Percentiles rank a stretch among this genome's conserved stretches.
phyloP scores from a whole-genome alignment of 37 sponge, comb jelly and placozoan genomes.

The Aphrocallistes beatrix region DNA sequence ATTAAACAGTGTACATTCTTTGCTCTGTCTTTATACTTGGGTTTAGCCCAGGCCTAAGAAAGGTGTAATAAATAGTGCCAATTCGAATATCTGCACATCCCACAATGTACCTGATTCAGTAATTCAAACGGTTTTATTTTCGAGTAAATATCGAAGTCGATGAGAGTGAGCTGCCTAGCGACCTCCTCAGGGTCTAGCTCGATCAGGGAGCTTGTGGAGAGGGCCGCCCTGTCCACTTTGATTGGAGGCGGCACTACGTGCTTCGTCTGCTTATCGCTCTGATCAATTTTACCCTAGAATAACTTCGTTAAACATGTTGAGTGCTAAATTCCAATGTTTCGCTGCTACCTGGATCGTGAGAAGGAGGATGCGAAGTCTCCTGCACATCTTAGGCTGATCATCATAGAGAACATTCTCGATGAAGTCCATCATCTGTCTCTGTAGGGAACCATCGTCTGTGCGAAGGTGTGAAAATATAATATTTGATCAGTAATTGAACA shows the following conservation, averaged over 20 bases:
- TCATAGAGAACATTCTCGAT: conserved; percentile 38
- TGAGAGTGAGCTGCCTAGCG: conserved; percentile 77
- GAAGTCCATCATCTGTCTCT: conserved; percentile 50
- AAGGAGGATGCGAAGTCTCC: conserved; percentile 56
- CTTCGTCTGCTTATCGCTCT: neutral
- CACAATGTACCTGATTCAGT: conserved; percentile 57
- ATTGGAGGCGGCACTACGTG: conserved; percentile 56
- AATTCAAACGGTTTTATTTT: conserved; percentile 82
- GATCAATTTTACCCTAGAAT: neutral
- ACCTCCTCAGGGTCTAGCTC: conserved; percentile 89
- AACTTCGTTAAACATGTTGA: neutral
- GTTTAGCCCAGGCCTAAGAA: conserved; percentile 71
- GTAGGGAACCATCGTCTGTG: conserved; percentile 52
- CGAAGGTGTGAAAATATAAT: neutral
- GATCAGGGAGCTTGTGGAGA: conserved; percentile 35
- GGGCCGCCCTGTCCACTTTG: conserved; percentile 26
- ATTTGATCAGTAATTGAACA: neutral
- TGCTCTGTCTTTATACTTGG: conserved; percentile 73
- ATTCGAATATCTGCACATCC: neutral
- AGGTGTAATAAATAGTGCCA: too few relatives aligned
- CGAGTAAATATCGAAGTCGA: conserved; percentile 73
- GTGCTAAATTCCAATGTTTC: neutral
- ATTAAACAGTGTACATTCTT: conserved; percentile 62
- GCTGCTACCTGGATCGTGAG: conserved; percentile 47
- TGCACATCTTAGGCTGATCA: conserved; percentile 64